Base-by-base conservation (phyloP, 1,140 invertebrate species). In the Helicoverpa zea region DNA sequence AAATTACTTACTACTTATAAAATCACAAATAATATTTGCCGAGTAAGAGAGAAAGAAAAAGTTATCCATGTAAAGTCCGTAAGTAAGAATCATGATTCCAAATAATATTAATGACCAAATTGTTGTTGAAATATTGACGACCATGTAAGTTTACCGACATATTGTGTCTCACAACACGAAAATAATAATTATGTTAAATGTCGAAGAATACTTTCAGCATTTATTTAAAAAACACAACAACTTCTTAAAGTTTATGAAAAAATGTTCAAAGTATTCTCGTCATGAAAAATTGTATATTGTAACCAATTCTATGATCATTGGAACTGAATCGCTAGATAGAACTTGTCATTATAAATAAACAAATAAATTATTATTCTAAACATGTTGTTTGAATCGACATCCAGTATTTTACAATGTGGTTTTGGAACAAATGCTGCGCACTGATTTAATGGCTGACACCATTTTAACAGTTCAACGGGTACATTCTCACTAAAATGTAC, bases 281-380 rank as follows among this genome's bases (percentile, higher is more conserved):
- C 3, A 14, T n/a, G 35, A 30, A 3, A n/a, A 23, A 59, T 4
- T 43, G 18, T 35, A 23, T 13, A 30, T 30, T 76, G 18, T 64
- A 76, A 63, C 23, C 74, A 52, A 63, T 63, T 76, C 12, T 76
- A 47, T 51, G n/a, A 47, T 58, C 43, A 61, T 75, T 59, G 56
- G 56, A 75, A 61, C 73, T 61, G 35, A 75, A 61, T 59, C 56
- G 58, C 73, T 61, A 75, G 73, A 61, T 75, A 75, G 56, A 75
- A 75, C 35, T 49, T 58, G 35, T 13, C 73, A 75, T 59, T 61
- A 75, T 49, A 43, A 61, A 61, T 75, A 61, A 75, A 75, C 16
- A 30, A 52, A 70, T 75, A 75, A n/a, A 56, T 72, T 54, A 72
- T 75, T 61, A 59, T 75, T 75, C 56, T 75, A 75, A 61, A 75